phyloP scores from a whole-genome alignment of 1,140 invertebrate genomes.

The Scaptomyza montana region DNA sequence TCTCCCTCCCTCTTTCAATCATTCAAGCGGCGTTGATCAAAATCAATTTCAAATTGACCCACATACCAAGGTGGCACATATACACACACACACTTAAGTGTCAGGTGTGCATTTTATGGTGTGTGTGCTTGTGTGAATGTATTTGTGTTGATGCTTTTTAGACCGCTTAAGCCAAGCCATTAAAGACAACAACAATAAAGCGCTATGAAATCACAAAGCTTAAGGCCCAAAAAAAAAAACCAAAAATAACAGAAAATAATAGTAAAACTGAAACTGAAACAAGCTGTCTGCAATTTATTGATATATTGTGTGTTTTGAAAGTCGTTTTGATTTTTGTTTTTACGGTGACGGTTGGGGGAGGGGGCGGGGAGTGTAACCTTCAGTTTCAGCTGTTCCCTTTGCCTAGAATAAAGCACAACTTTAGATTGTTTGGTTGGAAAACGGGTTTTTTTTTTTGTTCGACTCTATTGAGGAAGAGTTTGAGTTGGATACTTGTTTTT shows the following conservation, averaged over 20 bases:
- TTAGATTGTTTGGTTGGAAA: slow-evolving; percentile 16
- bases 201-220: slow-evolving; percentile 51
- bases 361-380: slow-evolving; percentile 38
- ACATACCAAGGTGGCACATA: slow-evolving; percentile 72
- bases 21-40: slow-evolving; percentile 59
- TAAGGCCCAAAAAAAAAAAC: slow-evolving; percentile 25
- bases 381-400: slow-evolving; percentile 26
- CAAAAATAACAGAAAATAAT: neutral
- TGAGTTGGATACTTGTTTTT: slow-evolving; percentile 4
- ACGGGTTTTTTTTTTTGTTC: slow-evolving; percentile 30
- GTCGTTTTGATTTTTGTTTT: slow-evolving; percentile 52
- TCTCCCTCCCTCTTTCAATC: slow-evolving; percentile 24
- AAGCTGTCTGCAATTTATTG: slow-evolving; percentile 58
- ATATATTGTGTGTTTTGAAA: slow-evolving; percentile 53
- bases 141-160: slow-evolving; percentile 46
- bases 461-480: slow-evolving; percentile 28
- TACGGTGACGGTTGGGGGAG: no score
- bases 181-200: slow-evolving; percentile 55
- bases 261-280: slow-evolving; percentile 51
- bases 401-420: slow-evolving; percentile 22
- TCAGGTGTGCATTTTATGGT: slow-evolving; percentile 56
- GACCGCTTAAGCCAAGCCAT: slow-evolving; percentile 55
- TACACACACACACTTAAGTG: slow-evolving; percentile 43
- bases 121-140: slow-evolving; percentile 1
- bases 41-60: slow-evolving; percentile 74